Evolutionary conservation across 2,888 invertebrate species (phyloP), one percentile per base, ranked within the genome.

Genomic region (Seira musarum): DNA sequence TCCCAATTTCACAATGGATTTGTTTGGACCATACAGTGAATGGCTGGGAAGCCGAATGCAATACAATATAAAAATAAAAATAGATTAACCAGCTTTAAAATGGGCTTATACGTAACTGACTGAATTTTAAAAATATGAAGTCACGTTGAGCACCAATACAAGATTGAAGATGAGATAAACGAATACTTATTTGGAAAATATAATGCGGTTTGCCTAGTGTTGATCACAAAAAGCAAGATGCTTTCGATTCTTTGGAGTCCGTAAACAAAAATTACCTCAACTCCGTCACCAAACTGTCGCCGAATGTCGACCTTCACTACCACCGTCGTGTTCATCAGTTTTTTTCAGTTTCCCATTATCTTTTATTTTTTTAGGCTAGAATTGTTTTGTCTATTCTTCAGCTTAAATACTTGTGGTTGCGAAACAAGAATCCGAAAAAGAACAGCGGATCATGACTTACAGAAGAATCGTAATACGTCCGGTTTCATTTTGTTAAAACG

Each of bases 311-410:
- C 80, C 70, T 49, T 74, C 60, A 67, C 65, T 78, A 83, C 82
- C 81, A 76, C 70, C 79, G 77, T 25, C 66, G 84, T 84, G 84
- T 84, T 84, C 84, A 84, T 75, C 82, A 30, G 77, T 80, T 81
- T 83, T 83, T 82, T 84, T 81, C 65, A 80, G 80, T 83, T 84
- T 80, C 74, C 77, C 70, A 65, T 81, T 81, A 81, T 81, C 61
- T 75, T 81, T 82, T 79, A 19, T 80, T 76, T 76, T 40, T 68
- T 61, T 73, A 40, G 67, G 66, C 71, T 80, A 21, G 46, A 67
- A 63, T 30, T 8, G 30, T 30, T 2, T 81, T 72, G 57, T 67
- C 63, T 15, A 64, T 76, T 77, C 30, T 46, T 73, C 30, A 68
- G 63, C 53, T 35, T 1, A 25, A 24, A 72, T 30, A 22, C 13